These are phyloP conservation scores for Ochotona princeps DNA, from an alignment of 2,113 vertebrate species.

Conservation along the genomic window DNA sequence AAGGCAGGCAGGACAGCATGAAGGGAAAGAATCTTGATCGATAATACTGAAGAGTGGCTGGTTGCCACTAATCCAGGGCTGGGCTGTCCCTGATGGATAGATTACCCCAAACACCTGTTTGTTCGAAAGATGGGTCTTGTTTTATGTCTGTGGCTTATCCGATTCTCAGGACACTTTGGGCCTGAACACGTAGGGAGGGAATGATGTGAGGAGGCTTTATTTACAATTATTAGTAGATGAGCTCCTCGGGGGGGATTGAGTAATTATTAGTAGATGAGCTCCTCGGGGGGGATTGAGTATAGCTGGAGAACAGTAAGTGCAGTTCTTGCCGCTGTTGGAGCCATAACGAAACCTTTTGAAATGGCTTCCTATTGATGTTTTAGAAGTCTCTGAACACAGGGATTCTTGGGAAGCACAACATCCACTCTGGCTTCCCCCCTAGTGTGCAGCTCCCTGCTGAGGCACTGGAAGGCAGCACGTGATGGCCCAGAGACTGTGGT, in stretches of 20 bases:
- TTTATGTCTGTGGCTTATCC: background rate
- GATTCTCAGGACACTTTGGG: background rate
- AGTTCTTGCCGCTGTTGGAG: background rate
- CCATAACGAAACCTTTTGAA: background rate
- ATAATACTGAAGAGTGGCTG: background rate
- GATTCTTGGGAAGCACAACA: too few species aligned
- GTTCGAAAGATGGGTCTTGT: background rate
- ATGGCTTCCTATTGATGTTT: conserved; percentile 8
- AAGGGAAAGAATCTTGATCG: background rate
- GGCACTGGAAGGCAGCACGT: too few species aligned
- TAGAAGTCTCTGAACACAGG: background rate
- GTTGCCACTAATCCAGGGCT: too few species aligned
- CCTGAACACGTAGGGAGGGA: background rate
- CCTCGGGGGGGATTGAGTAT: background rate
- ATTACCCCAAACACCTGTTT: background rate
- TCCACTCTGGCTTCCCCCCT: too few species aligned
- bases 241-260: too few species aligned
- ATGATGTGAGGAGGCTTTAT: conserved; percentile 29
- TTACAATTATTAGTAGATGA: conserved; percentile 44
- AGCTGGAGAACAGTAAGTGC: background rate
- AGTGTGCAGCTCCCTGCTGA: too few species aligned
- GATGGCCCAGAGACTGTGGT: too few species aligned
- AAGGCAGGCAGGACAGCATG: background rate
- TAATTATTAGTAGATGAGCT: conserved; percentile 38
- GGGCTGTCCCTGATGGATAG: background rate